Evolutionary conservation across 2,113 vertebrate genomes (phyloP), one percentile per base, ranked within the genome.

Genomic region (Bubo bubo): DNA sequence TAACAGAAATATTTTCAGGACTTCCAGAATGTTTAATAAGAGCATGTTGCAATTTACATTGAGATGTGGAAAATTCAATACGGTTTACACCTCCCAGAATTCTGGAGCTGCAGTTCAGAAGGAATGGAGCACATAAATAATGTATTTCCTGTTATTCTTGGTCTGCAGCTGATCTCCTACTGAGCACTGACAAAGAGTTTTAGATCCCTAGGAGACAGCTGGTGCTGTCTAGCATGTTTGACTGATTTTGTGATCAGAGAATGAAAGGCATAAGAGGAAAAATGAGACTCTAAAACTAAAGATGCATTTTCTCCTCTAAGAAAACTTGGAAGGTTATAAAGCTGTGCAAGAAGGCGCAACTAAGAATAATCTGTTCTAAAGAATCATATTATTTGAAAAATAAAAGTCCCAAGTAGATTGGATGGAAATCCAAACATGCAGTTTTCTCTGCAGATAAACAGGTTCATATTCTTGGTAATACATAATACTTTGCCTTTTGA

Each of bases 71-170:
- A 92, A 93, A 95, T 86, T 55, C 72, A 84, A 67, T 74, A 77
- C 5, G 0, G 68, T 84, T 83, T 97, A 73, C 56, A 93, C 72
- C 71, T 66, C 68, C 82, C 63, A 95, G 95, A 96, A 97, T 88
- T 92, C 79, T 63, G 68, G 86, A 93, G 56, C 72, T 82, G 79
- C 47, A 86, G 28, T 41, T 92, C 74, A 83, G 72, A 92, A 95
- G 74, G 86, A 92, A 88, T 35, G 49, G 11, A 84, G 64, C n/a
- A 93, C 59, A 93, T 93, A 93, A 97, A 97, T 95, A 81, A 95
- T 93, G 77, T 67, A 95, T 97, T 88, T 95, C 64, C 75, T 96
- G 67, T 94, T 93, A 88, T 86, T 96, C 85, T 77, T 94, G 72
- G 72, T 84, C 72, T 92, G 86, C 72, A 95, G 83, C 79, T 97